phyloP scores from a whole-genome alignment of 1,140 invertebrate genomes.

The Aplysia californica region DNA sequence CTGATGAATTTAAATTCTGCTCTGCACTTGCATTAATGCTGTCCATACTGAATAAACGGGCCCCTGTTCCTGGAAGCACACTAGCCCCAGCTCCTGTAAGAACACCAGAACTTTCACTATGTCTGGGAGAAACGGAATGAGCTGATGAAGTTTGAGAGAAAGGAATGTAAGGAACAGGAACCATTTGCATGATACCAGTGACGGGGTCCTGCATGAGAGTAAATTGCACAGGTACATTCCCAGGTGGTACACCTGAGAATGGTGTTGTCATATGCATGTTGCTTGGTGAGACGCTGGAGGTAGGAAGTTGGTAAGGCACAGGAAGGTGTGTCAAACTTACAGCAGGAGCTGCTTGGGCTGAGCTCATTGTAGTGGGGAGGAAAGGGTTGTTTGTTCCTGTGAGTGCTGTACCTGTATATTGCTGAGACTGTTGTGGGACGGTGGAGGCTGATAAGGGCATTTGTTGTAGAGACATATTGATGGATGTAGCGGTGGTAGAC shows the following conservation, averaged over 20 bases:
- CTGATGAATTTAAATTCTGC: too few species aligned
- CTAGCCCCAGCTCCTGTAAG: not conserved
- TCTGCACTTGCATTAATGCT: too few species aligned
- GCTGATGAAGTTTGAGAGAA: not conserved
- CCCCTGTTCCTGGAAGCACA: not conserved
- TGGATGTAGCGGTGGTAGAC: too few species aligned
- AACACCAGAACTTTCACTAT: too few species aligned
- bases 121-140: not conserved
- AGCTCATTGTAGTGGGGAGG: too few species aligned
- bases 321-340: too few species aligned
- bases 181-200: slow-evolving; percentile 56
- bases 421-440: too few species aligned
- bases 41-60: not conserved
- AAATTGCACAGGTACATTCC: slow-evolving; percentile 44
- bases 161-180: slow-evolving; percentile 48
- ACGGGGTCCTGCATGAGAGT: slow-evolving; percentile 59
- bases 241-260: not conserved
- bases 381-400: too few species aligned
- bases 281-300: not conserved
- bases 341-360: too few species aligned
- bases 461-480: too few species aligned
- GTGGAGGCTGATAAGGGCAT: too few species aligned
- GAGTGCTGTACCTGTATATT: too few species aligned
- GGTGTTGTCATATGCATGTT: not conserved
- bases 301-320: not conserved